Conservation (phyloP, 2,888 invertebrate species). For the Petrolisthes manimaculis region DNA sequence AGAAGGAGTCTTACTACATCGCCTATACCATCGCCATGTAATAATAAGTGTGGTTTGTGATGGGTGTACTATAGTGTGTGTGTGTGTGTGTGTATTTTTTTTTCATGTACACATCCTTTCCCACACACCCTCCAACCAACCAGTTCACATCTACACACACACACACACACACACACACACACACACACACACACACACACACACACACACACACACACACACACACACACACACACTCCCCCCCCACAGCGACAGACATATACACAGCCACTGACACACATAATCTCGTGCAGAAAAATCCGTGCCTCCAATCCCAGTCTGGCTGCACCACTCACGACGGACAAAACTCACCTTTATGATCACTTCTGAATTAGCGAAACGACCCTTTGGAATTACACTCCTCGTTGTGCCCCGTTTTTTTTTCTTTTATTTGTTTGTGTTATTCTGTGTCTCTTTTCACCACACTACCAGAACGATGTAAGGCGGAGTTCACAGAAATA, state of each 20-base stretch:
- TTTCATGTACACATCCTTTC: no score
- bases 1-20: no score
- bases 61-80: no score
- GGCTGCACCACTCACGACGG: no score
- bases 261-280: constrained; percentile 1
- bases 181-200: constrained; percentile 29
- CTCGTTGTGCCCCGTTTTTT: not conserved
- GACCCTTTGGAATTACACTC: not conserved
- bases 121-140: not conserved
- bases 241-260: not conserved
- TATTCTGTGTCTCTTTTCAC: not conserved
- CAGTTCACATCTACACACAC: no score
- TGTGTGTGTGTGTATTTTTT: no score
- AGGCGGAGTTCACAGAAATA: no score
- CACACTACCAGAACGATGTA: not conserved
- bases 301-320: no score
- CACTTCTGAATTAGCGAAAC: no score
- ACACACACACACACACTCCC: not conserved
- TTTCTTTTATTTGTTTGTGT: not conserved
- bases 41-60: no score
- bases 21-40: no score
- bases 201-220: constrained; percentile 12
- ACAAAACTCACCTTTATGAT: no score
- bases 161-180: constrained; percentile 34
- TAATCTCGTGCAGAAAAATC: not conserved